Base-by-base conservation (phyloP, 2,888 invertebrate species). In the Sphaeridia pumilis region DNA sequence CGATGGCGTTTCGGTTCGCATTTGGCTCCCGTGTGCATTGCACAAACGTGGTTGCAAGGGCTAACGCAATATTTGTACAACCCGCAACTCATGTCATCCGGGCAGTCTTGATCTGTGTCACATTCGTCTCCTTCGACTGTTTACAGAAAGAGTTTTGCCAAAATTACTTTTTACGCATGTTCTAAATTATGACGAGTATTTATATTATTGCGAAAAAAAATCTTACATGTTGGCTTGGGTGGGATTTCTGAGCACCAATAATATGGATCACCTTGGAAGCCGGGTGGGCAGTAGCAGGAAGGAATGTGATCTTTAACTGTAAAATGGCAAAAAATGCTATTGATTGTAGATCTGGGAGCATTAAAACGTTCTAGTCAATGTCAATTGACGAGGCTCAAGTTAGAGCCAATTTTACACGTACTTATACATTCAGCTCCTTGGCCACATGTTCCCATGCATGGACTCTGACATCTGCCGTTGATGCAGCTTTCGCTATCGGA, bases 11-110 rank as follows among this genome's bases (percentile, higher is more conserved):
- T 64, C 1, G 64, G 62, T 52, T 64, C 64, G 49, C 64, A 64
- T 47, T 63, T 64, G 2, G 64, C 62, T 14, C 64, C 64, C 22
- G 64, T 64, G 36, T 64, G 64, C 49, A 64, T 58, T 3, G 64
- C 64, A 58, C 64, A 64, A 27, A 64, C 64, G 26, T 64, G 64
- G 31, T 58, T 60, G 42, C 64, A 64, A 26, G 64, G 64, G 51
- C 58, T 63, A 2, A 57, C 62, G 47, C 64, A 64, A 36, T 50
- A 57, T 20, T 63, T 63, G 46, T 64, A 63, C 7, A 64, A 44
- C 12, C 64, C 64, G 47, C 64, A 64, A n/a, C 57, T 57, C 64
- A 64, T 64, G 45, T 64, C 64, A 36, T 64, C 64, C 4, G 63
- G 63, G 45, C 63, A 63, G 26, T 63, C 63, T 1, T 20, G 24